phyloP scores from a whole-genome alignment of 2,888 invertebrate species.

The Patella ulyssiponensis region DNA sequence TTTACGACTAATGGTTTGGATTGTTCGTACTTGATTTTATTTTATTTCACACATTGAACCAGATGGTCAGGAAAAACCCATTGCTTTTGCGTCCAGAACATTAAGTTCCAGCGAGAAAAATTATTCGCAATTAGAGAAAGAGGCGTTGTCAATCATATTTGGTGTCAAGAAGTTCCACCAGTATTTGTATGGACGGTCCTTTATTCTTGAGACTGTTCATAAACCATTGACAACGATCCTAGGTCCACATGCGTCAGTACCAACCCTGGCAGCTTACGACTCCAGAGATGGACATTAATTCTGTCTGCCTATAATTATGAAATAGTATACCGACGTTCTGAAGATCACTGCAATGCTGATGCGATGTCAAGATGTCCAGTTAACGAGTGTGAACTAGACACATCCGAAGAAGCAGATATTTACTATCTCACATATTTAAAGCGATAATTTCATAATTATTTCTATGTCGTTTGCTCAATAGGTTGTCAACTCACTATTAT shows the following conservation, averaged over 20 bases:
- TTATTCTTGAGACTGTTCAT: conserved; percentile 17
- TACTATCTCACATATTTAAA: conserved; percentile 46
- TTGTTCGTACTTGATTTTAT: too few relatives aligned
- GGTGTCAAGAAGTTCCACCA: conserved; percentile 18
- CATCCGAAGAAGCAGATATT: conserved; percentile 46
- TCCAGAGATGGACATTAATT: conserved; percentile 24
- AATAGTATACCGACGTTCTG: not conserved
- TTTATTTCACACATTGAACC: too few relatives aligned
- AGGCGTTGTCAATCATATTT: too few relatives aligned
- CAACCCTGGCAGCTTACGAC: not conserved
- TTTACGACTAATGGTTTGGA: too few relatives aligned
- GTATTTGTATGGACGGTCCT: conserved; percentile 23
- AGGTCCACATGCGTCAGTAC: not conserved
- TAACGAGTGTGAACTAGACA: conserved; percentile 39
- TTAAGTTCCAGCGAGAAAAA: too few relatives aligned
- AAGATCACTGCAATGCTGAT: too few relatives aligned
- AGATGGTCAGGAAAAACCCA: too few relatives aligned
- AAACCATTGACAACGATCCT: conserved; percentile 19
- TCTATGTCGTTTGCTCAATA: too few relatives aligned
- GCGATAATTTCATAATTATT: too few relatives aligned
- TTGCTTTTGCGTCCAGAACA: too few relatives aligned
- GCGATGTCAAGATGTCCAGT: conserved; percentile 13
- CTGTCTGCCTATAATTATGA: conserved; percentile 16
- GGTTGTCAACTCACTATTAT: too few relatives aligned
- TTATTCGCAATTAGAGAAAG: too few relatives aligned